phyloP scores from a whole-genome alignment of 2,888 invertebrate species.

The Lasioglossum vierecki region DNA sequence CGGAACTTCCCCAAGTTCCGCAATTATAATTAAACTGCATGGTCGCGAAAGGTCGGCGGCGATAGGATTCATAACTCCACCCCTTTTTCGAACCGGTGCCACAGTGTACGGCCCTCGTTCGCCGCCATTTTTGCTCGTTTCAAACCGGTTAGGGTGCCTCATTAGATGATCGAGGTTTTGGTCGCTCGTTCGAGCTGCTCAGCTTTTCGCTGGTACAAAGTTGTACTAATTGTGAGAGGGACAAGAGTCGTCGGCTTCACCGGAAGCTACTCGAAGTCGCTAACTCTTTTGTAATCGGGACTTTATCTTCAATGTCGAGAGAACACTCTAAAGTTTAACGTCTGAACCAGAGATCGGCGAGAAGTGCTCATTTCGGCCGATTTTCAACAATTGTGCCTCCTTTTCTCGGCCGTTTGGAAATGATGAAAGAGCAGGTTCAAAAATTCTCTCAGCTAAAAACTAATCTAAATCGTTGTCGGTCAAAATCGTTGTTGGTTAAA shows the following conservation, averaged over 20 bases:
- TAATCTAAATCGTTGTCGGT: too few relatives aligned
- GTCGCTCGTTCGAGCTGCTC: neutral
- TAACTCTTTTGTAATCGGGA: neutral
- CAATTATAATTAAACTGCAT: conserved; percentile 66
- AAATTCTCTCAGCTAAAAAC: too few relatives aligned
- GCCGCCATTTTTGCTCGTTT: neutral
- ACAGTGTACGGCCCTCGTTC: neutral
- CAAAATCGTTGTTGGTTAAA: too few relatives aligned
- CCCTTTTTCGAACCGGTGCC: neutral
- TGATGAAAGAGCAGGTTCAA: too few relatives aligned
- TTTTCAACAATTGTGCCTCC: too few relatives aligned
- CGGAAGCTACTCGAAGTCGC: neutral
- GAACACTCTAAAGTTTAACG: neutral
- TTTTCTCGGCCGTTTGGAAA: too few relatives aligned
- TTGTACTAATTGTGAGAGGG: conserved; percentile 2
- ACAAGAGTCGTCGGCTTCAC: neutral
- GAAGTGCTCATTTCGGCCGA: too few relatives aligned
- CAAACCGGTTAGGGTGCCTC: neutral
- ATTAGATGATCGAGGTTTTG: neutral
- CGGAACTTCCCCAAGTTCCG: conserved; percentile 53
- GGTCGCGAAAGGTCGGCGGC: conserved; percentile 31
- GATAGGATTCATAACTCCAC: conserved; percentile 55
- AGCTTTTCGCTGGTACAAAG: neutral
- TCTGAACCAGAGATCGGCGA: neutral
- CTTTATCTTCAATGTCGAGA: neutral